phyloP scores from a whole-genome alignment of 2,888 invertebrate genomes.

The Lucinisca nassula region DNA sequence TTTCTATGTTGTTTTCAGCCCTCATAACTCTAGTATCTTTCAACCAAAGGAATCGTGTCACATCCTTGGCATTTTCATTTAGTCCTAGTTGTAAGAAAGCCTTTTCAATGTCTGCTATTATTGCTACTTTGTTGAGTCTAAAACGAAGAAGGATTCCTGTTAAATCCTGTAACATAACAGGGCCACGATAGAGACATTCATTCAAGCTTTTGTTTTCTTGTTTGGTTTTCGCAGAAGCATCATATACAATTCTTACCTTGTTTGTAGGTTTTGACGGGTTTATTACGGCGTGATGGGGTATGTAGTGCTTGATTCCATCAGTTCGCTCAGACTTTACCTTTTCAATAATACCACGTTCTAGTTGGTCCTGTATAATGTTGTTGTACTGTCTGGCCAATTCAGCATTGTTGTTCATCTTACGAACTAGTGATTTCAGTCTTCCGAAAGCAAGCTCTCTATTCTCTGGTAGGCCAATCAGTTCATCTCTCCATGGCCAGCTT shows the following conservation, averaged over 20 bases:
- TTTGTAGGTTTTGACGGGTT: conserved; percentile 19
- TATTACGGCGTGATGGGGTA: conserved; percentile 42
- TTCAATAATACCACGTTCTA: conserved; percentile 38
- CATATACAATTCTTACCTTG: conserved; percentile 25
- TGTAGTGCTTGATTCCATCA: conserved; percentile 29
- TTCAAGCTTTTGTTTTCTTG: conserved; percentile 36
- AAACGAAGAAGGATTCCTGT: conserved; percentile 35
- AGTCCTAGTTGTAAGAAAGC: conserved; percentile 30
- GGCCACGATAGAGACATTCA: conserved; percentile 45
- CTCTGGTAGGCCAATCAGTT: conserved; percentile 13
- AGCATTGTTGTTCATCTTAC: conserved; percentile 20
- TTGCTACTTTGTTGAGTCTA: conserved; percentile 5
- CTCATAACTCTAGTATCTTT: neutral
- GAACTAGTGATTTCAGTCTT: conserved; percentile 31
- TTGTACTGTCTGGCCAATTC: conserved; percentile 22
- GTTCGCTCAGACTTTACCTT: neutral
- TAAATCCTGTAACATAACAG: conserved; percentile 41
- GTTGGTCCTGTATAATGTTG: conserved; percentile 37
- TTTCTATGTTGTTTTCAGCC: neutral
- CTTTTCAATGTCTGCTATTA: conserved; percentile 40
- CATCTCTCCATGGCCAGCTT: conserved; percentile 46
- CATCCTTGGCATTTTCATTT: neutral
- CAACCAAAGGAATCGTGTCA: conserved; percentile 25
- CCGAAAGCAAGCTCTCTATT: conserved; percentile 31
- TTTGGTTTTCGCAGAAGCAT: conserved; percentile 37